Conservation (phyloP, 2,797 vertebrate genomes). For the Platyrinchus mystaceus region DNA sequence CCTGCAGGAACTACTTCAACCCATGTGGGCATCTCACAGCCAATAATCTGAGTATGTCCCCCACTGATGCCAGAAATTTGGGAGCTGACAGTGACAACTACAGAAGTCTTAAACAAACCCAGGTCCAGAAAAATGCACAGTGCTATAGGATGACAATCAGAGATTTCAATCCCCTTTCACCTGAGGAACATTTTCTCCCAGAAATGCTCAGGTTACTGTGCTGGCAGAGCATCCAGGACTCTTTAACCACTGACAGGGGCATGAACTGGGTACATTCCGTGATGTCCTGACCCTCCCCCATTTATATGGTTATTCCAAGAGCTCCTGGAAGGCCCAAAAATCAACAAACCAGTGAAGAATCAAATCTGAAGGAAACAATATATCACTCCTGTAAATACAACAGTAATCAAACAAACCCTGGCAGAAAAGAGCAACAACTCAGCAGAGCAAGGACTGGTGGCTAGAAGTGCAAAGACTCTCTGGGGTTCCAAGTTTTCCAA, state of each 20-base stretch:
- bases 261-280: background rate
- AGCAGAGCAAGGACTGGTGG: background rate
- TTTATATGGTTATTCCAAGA: background rate
- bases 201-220: background rate
- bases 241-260: no score
- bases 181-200: background rate
- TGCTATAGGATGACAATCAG: background rate
- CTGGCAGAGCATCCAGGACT: background rate
- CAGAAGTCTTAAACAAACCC: background rate
- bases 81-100: background rate
- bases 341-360: background rate
- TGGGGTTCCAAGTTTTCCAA: background rate
- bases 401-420: background rate
- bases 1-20: background rate
- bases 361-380: background rate
- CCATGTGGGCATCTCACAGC: accelerated
- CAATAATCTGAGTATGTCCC: background rate
- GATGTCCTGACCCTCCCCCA: background rate
- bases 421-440: background rate
- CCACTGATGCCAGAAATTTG: background rate
- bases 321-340: background rate
- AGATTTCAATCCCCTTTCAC: background rate
- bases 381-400: background rate
- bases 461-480: background rate
- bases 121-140: background rate